Base-by-base conservation (phyloP, 2,797 vertebrate genomes). In the Pseudomugil tenellus region DNA sequence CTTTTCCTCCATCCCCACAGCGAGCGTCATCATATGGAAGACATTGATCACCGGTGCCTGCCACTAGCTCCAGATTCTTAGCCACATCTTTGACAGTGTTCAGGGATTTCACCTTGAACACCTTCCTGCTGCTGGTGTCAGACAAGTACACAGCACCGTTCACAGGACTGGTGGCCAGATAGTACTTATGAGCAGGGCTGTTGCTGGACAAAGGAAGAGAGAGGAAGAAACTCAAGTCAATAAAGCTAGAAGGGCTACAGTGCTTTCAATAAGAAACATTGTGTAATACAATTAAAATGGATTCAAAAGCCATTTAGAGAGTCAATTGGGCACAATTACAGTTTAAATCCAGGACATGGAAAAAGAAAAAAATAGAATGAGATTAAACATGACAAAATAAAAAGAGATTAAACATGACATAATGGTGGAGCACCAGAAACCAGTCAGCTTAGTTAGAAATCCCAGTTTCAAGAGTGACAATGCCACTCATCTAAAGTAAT, bases 141-240 rank as follows among this genome's bases (percentile, higher is more conserved):
- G 98, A 99, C 25, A 99, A 95, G 90, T 96, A 98, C 79, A 99
- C 94, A 0, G 95, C 94, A 29, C 96, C 95, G 0, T 93, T 95
- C 88, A 96, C 96, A 0, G 98, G 96, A 89, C 97, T 97, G 65
- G 95, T 95, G 56, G 97, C 94, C 94, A 99, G 91, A 93, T 98
- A 99, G 94, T 99, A 99, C 77, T 98, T 99, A 77, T 98, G 98
- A 17, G 97, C 95, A 0, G 97, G 98, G 77, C 96, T 99, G 92
- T 96, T 98, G 89, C 98, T 99, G 91, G 58, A 74, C 37, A 26
- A 58, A 29, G 64, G 55, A 39, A 51, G 51, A 35, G 14, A 72
- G 63, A 49, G 19, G 75, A 70, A 67, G 67, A 74, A 52, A 74
- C 60, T 52, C 41, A 2, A 74, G 85, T 92, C 77, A 91, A 83